These are phyloP conservation scores for Troides helena DNA, from an alignment of 2,888 invertebrate species.

Conservation along the genomic window DNA sequence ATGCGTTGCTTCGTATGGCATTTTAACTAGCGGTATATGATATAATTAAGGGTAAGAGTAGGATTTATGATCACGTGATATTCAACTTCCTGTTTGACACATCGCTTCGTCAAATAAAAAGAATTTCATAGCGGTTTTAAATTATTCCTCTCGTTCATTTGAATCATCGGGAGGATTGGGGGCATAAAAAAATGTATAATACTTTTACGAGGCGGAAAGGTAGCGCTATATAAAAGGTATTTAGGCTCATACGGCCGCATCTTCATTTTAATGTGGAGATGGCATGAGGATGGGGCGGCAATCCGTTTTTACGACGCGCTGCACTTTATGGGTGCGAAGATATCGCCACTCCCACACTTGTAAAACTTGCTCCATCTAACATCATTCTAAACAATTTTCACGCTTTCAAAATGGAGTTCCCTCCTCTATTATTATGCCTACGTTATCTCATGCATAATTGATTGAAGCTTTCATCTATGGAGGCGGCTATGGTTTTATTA, in stretches of 20 bases:
- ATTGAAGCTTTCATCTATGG: neutral
- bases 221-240: conserved; percentile 1
- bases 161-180: no score
- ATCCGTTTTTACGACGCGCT: conserved; percentile 19
- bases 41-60: no score
- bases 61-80: no score
- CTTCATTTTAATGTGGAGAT: conserved; percentile 11
- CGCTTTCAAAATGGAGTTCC: conserved; percentile 11
- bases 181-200: no score
- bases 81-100: no score
- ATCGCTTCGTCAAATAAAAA: no score
- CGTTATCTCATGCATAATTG: conserved; percentile 9
- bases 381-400: conserved; percentile 27
- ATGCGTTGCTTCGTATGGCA: no score
- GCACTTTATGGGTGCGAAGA: conserved; percentile 19
- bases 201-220: neutral
- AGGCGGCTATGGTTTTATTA: no score
- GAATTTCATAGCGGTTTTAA: no score
- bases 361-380: conserved; percentile 15
- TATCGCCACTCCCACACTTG: conserved; percentile 19
- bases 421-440: conserved; percentile 7
- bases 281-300: conserved; percentile 1
- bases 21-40: no score
- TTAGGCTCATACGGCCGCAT: neutral
- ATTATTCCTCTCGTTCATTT: no score